phyloP scores from a whole-genome alignment of 2,797 vertebrate species.

The Phataginus tricuspis region DNA sequence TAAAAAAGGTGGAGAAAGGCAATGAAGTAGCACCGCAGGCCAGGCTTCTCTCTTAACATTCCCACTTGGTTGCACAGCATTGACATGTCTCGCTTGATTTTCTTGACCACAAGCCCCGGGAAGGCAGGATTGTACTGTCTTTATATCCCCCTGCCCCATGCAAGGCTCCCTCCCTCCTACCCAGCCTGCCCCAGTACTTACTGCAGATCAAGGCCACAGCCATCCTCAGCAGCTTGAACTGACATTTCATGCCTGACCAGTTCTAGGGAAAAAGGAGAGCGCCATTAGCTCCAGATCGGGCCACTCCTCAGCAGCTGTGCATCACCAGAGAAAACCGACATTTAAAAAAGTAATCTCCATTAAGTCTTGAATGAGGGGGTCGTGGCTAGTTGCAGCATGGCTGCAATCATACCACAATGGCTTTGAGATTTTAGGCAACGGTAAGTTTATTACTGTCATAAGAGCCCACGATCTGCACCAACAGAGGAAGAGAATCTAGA shows the following conservation, averaged over 20 bases:
- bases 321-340: not conserved
- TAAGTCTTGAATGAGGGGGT: not conserved
- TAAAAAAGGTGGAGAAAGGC: not conserved
- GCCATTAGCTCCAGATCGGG: conserved; percentile 42
- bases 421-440: not conserved
- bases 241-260: conserved; percentile 99
- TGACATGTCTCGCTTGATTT: not conserved
- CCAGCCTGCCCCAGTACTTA: conserved; percentile 87
- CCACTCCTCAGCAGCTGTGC: not conserved
- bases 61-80: not conserved
- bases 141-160: not conserved
- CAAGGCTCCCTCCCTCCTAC: no score
- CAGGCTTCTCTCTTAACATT: not conserved
- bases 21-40: not conserved
- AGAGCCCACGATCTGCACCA: not conserved
- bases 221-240: conserved; percentile 98
- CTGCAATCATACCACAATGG: not conserved
- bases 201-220: conserved; percentile 98
- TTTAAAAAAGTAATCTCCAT: not conserved
- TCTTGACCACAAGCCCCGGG: not conserved
- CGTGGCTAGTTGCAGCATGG: not conserved
- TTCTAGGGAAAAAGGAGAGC: conserved; percentile 89
- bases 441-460: not conserved
- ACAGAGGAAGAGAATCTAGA: not conserved
- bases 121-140: not conserved